These are phyloP conservation scores for Drosophila saltans DNA, from an alignment of 1,140 invertebrate species.

Conservation along the genomic window DNA sequence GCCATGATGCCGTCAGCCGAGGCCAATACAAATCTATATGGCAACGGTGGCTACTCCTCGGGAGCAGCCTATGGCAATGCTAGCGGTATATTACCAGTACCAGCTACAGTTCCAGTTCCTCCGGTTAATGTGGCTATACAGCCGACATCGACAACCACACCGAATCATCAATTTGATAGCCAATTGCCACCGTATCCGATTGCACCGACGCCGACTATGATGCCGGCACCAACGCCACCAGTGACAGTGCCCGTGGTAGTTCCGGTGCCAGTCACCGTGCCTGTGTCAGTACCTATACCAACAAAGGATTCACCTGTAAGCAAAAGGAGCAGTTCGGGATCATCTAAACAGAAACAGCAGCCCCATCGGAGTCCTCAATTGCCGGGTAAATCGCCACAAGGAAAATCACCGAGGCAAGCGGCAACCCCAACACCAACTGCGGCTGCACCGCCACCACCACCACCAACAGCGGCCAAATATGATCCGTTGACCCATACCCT, in stretches of 20 bases:
- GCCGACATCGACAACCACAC: neutral
- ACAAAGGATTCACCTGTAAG: slow-evolving; percentile 69
- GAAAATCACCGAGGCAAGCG: slow-evolving; percentile 87
- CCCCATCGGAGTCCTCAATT: slow-evolving; percentile 44
- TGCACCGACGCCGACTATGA: slow-evolving; percentile 3
- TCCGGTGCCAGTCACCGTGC: slow-evolving; percentile 85
- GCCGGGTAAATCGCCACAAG: slow-evolving; percentile 87
- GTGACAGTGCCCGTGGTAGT: slow-evolving; percentile 85
- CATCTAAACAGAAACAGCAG: slow-evolving; percentile 29
- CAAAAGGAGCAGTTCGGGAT: slow-evolving; percentile 42
- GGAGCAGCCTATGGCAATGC: neutral
- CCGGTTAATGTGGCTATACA: slow-evolving; percentile 2
- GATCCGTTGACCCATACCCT: slow-evolving; percentile 75
- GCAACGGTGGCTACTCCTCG: slow-evolving; percentile 38
- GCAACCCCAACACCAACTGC: slow-evolving; percentile 14
- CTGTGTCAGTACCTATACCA: slow-evolving; percentile 47
- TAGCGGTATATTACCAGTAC: slow-evolving; percentile 18
- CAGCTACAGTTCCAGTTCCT: slow-evolving; percentile 11
- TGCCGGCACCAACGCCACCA: slow-evolving; percentile 82
- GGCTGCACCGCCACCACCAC: slow-evolving; percentile 44
- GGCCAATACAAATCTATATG: slow-evolving; percentile 39
- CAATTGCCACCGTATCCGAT: slow-evolving; percentile 6
- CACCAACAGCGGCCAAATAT: slow-evolving; percentile 64
- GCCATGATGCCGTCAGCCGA: slow-evolving; percentile 54
- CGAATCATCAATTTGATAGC: slow-evolving; percentile 1